A percentile compares a stretch with the other conserved stretches of the same genome.
Evolutionary conservation across 2,888 invertebrate genomes (phyloP).

Genomic region (Apotomis capreana): DNA sequence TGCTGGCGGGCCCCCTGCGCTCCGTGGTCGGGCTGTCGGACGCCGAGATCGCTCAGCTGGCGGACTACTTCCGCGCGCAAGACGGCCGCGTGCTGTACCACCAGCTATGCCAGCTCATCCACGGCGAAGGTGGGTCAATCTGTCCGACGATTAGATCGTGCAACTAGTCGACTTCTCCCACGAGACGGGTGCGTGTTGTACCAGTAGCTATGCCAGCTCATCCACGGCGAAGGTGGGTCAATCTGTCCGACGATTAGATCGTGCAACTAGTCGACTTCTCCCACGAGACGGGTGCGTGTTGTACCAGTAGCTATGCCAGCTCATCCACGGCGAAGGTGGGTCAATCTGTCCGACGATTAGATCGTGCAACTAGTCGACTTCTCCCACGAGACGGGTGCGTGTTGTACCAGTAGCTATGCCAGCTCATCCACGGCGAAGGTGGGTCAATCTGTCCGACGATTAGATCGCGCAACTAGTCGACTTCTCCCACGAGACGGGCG

Average conservation of each 20-base stretch:
- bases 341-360: neutral
- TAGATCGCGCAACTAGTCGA: neutral
- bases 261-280: neutral
- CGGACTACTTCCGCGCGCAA: slow-evolving; percentile 90
- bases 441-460: slow-evolving; percentile 40
- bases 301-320: slow-evolving; percentile 89
- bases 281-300: slow-evolving; percentile 88
- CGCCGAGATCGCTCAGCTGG: slow-evolving; percentile 87
- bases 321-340: slow-evolving; percentile 87
- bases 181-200: slow-evolving; percentile 90
- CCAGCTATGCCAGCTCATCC: slow-evolving; percentile 89
- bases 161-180: slow-evolving; percentile 51
- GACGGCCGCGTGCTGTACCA: slow-evolving; percentile 90
- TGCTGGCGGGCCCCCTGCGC: slow-evolving; percentile 87
- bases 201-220: slow-evolving; percentile 88
- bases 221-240: slow-evolving; percentile 85
- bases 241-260: neutral
- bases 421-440: slow-evolving; percentile 88
- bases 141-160: neutral
- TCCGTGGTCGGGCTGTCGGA: slow-evolving; percentile 87
- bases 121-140: slow-evolving; percentile 82
- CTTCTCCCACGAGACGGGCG: slow-evolving; percentile 65
- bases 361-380: neutral
- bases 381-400: slow-evolving; percentile 87
- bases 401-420: slow-evolving; percentile 89